A percentile compares a stretch with the other conserved stretches of the same genome.
Conservation (phyloP, 1,140 invertebrate genomes). For the Formica selysi region DNA sequence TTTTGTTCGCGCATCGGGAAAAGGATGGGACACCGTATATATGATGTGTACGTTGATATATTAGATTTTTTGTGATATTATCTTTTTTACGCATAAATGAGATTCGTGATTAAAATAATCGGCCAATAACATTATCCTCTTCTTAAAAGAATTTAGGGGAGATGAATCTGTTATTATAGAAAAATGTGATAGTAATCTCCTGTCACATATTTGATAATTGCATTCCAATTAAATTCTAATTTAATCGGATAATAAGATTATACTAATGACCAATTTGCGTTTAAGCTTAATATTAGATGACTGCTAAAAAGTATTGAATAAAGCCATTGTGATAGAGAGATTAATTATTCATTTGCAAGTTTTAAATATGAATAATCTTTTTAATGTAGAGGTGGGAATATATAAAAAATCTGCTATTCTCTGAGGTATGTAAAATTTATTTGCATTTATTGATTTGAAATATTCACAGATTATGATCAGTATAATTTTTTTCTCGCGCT, state of each 20-base stretch:
- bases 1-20: neutral
- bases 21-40: neutral
- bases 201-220: neutral
- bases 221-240: conserved; percentile 6
- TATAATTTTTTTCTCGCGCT: conserved; percentile 19
- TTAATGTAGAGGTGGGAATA: neutral
- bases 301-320: conserved; percentile 24
- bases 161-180: neutral
- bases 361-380: conserved; percentile 24
- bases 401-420: neutral
- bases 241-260: conserved; percentile 39
- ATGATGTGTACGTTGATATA: neutral
- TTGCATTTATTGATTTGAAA: neutral
- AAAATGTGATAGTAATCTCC: neutral
- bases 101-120: neutral
- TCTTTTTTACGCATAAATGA: neutral
- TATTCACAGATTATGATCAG: neutral
- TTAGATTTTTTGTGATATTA: neutral
- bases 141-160: neutral
- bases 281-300: conserved; percentile 22
- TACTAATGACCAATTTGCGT: conserved; percentile 15
- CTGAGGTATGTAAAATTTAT: conserved; percentile 15
- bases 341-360: conserved; percentile 38
- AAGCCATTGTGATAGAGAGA: conserved; percentile 8
- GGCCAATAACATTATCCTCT: neutral